phyloP scores from a whole-genome alignment of 2,888 invertebrate genomes.

The Encarsia formosa region DNA sequence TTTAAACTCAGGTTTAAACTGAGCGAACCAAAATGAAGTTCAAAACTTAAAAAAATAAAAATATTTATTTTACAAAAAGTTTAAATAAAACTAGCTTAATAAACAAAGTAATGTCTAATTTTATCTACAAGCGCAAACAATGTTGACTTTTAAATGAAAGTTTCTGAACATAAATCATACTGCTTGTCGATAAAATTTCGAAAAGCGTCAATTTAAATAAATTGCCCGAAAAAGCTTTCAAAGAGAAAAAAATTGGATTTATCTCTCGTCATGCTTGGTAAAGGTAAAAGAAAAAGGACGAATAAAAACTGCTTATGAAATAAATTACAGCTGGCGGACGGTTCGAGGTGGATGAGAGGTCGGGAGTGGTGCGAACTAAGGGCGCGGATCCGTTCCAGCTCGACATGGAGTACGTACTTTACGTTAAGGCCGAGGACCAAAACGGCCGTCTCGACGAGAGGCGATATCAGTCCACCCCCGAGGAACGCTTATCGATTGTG shows the following conservation, averaged over 20 bases:
- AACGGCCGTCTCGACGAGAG: slow-evolving; percentile 89
- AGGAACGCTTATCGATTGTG: slow-evolving; percentile 87
- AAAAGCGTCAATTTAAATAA: too few relatives aligned
- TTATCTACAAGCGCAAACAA: too few relatives aligned
- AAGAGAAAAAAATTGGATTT: background rate
- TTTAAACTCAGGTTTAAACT: too few relatives aligned
- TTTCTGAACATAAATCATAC: too few relatives aligned
- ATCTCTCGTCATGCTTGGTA: background rate
- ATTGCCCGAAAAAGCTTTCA: background rate
- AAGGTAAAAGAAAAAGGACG: background rate
- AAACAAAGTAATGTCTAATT: too few relatives aligned
- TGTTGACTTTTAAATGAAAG: too few relatives aligned
- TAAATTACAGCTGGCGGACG: slow-evolving; percentile 56
- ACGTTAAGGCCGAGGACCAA: slow-evolving; percentile 94
- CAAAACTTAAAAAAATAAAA: too few relatives aligned
- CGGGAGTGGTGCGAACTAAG: slow-evolving; percentile 86
- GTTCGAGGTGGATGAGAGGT: slow-evolving; percentile 86
- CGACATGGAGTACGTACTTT: slow-evolving; percentile 94
- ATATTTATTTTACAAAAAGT: too few relatives aligned
- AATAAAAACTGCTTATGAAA: background rate
- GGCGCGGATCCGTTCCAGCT: slow-evolving; percentile 89
- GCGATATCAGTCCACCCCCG: slow-evolving; percentile 84
- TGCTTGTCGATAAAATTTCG: too few relatives aligned
- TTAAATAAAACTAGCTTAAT: too few relatives aligned
- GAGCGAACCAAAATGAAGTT: too few relatives aligned